phyloP scores from a whole-genome alignment of 2,888 invertebrate species.

The Lapara coniferarum region DNA sequence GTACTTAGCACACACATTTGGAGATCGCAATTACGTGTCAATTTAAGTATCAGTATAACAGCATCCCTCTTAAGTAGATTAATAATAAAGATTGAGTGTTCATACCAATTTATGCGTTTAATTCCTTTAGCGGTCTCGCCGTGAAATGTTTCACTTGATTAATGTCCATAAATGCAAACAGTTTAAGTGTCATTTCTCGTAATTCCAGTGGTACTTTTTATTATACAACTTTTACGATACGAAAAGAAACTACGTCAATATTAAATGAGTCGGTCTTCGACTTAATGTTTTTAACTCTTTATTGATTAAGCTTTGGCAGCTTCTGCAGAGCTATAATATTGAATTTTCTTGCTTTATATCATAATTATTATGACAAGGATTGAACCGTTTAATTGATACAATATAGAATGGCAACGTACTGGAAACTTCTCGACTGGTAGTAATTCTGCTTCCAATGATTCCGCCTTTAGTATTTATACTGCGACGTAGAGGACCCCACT shows the following conservation, averaged over 20 bases:
- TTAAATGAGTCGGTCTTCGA: neutral
- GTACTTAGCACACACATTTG: too few species aligned
- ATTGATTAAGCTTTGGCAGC: neutral
- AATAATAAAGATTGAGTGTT: conserved; percentile 42
- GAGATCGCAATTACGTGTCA: neutral
- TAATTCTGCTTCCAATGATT: neutral
- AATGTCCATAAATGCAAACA: conserved; percentile 43
- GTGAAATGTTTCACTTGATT: conserved; percentile 48
- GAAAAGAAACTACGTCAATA: neutral
- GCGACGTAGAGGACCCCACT: too few species aligned
- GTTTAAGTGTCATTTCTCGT: conserved; percentile 38
- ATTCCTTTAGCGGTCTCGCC: conserved; percentile 37
- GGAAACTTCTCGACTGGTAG: neutral
- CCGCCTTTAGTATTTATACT: neutral
- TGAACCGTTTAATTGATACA: neutral
- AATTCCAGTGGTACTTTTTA: conserved; percentile 36
- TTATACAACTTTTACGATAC: conserved; percentile 6
- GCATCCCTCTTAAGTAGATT: conserved; percentile 37
- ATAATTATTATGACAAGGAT: neutral
- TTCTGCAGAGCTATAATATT: neutral
- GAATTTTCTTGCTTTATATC: neutral
- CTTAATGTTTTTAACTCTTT: conserved; percentile 6
- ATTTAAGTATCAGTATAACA: conserved; percentile 32
- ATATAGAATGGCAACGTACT: neutral
- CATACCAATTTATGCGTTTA: conserved; percentile 37